Evolutionary conservation across 2,113 vertebrate genomes (phyloP), one percentile per base, ranked within the genome.

Genomic region (Trichechus manatus): DNA sequence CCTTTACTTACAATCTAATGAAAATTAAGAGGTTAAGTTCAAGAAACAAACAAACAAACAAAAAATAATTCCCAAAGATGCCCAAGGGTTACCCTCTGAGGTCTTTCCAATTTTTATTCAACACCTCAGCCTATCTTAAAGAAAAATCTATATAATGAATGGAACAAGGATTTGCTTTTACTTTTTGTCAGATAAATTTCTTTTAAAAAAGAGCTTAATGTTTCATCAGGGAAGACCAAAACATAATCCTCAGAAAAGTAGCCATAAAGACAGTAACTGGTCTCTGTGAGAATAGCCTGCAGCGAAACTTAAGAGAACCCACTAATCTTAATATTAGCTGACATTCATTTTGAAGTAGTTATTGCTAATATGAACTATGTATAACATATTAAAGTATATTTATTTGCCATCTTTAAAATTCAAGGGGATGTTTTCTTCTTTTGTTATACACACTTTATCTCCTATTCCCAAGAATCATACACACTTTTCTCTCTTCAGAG

Each of bases 201-300:
- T 94, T 93, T 94, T 82, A 59, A 10, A 89, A 90, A 94, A 89
- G 47, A 96, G 81, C 61, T 97, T 95, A 96, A n/a, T 88, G 89
- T 93, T 94, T 96, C 77, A 95, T 96, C 92, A 87, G 80, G 42
- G 95, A 80, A 74, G 61, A 93, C 84, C 44, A 96, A 86, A 96
- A 81, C 39, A 10, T 79, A 94, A 96, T 89, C 95, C 86, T 82
- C 39, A n/a, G 82, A 75, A 96, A 94, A 94, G 94, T 64, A 95
- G 36, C 50, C 85, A 82, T 42, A 31, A 56, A 92, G 36, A 53
- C 50, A 47, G 72, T 83, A 83, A 44, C n/a, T 23, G 33, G 61
- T 63, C 17, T 93, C 74, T 9, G 4, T 78, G 81, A 94, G 93
- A 94, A 86, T 1, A 83, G 84, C 92, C 87, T 6, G 14, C 22